Conservation (phyloP, 2,888 invertebrate species). For the Merodon equestris region DNA sequence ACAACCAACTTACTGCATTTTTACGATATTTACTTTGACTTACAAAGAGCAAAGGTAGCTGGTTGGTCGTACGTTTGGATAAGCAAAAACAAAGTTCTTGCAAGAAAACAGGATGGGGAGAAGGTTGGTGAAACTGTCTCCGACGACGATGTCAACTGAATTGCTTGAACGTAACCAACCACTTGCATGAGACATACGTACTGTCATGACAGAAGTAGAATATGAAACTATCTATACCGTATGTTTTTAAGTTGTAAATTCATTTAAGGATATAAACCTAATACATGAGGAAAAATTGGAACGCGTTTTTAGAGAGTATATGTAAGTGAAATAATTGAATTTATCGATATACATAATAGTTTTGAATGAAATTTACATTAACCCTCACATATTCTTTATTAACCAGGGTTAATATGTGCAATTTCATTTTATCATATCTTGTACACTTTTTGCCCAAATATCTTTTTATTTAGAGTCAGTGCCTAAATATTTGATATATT, state of each 20-base stretch:
- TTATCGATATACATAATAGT: too few species aligned
- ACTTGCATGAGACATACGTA: background rate
- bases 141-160: background rate
- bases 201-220: background rate
- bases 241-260: background rate
- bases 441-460: too few species aligned
- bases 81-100: too few species aligned
- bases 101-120: background rate
- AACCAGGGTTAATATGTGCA: too few species aligned
- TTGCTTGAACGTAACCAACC: background rate
- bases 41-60: background rate
- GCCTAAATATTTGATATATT: too few species aligned
- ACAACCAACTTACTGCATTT: background rate
- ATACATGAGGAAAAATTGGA: background rate
- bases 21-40: background rate
- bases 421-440: too few species aligned
- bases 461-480: too few species aligned
- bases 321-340: too few species aligned
- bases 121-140: too few species aligned
- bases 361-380: too few species aligned
- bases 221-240: background rate
- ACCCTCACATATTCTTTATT: too few species aligned
- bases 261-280: background rate
- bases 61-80: constrained; percentile 1
- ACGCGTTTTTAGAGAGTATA: too few species aligned